A percentile compares a stretch with the other conserved stretches of the same genome.
phyloP scores from a whole-genome alignment of 2,797 vertebrate species.

The Urophycis tenuis region DNA sequence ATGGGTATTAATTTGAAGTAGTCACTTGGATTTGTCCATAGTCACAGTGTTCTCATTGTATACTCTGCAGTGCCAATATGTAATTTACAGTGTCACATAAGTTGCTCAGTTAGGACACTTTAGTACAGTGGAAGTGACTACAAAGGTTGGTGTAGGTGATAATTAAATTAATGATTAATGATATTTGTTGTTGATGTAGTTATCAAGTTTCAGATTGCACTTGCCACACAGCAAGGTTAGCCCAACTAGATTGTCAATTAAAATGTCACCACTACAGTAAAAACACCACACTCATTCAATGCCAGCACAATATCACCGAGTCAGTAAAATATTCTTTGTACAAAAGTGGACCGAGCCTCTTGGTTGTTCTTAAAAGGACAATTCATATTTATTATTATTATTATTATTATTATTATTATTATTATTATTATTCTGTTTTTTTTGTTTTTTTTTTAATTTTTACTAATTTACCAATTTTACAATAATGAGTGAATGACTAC shows the following conservation, averaged over 20 bases:
- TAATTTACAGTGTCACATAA: neutral
- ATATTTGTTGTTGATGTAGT: neutral
- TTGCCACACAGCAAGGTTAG: too few relatives aligned
- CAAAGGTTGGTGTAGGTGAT: neutral
- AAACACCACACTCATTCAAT: neutral
- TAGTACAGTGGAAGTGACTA: neutral
- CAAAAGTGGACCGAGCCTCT: neutral
- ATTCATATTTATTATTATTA: neutral
- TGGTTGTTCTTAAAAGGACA: neutral
- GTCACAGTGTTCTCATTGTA: slow-evolving; percentile 22
- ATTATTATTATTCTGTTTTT: neutral
- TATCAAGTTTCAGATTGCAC: neutral
- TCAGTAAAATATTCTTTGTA: neutral
- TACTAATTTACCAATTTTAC: neutral
- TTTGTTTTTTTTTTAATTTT: neutral
- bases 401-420: neutral
- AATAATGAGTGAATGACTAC: neutral
- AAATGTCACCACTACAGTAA: neutral
- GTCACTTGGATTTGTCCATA: slow-evolving; percentile 28
- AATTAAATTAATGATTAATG: neutral
- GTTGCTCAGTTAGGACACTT: neutral
- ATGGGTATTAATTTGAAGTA: slow-evolving; percentile 10
- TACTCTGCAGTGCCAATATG: neutral
- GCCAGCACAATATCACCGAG: neutral
- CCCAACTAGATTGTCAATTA: neutral